A percentile compares a stretch with the other conserved stretches of the same genome.
These are phyloP conservation scores for Platerodrilus igneus DNA, from an alignment of 2,888 invertebrate genomes.

Conservation along the genomic window DNA sequence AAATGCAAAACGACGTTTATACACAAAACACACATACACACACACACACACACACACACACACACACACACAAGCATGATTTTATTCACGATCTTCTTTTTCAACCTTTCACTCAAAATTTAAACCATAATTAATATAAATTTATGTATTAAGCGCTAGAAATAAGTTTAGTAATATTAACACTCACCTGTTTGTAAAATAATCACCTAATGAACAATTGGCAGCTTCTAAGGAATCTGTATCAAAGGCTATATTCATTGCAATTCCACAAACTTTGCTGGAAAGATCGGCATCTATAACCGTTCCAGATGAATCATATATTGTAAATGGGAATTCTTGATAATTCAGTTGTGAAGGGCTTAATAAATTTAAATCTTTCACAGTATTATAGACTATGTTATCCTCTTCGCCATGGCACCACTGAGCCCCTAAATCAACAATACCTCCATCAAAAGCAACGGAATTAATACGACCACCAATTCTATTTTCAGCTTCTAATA, in stretches of 20 bases:
- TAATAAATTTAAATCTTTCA: slow-evolving; percentile 38
- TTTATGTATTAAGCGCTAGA: too few species aligned
- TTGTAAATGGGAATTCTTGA: too few species aligned
- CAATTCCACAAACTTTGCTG: slow-evolving; percentile 32
- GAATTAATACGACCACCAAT: slow-evolving; percentile 41
- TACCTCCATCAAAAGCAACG: slow-evolving; percentile 26
- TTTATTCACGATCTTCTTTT: too few species aligned
- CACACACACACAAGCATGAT: too few species aligned
- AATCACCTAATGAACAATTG: slow-evolving; percentile 37
- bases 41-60: too few species aligned
- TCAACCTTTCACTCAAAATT: too few species aligned
- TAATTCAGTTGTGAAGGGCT: too few species aligned
- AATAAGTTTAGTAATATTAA: too few species aligned
- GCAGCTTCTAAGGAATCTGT: slow-evolving; percentile 27
- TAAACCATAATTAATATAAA: too few species aligned
- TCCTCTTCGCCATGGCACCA: slow-evolving; percentile 46
- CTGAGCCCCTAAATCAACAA: slow-evolving; percentile 41
- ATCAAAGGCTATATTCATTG: slow-evolving; percentile 32
- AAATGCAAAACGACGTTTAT: too few species aligned
- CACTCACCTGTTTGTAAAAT: slow-evolving; percentile 38
- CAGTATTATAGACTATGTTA: slow-evolving; percentile 42
- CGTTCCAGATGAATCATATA: slow-evolving; percentile 37
- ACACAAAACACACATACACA: too few species aligned
- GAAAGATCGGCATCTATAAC: slow-evolving; percentile 35
- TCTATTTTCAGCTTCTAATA: slow-evolving; percentile 46